A percentile compares a stretch with the other conserved stretches of the same genome.
phyloP scores from a whole-genome alignment of 2,888 invertebrate genomes.

The Ophioninae sp. region DNA sequence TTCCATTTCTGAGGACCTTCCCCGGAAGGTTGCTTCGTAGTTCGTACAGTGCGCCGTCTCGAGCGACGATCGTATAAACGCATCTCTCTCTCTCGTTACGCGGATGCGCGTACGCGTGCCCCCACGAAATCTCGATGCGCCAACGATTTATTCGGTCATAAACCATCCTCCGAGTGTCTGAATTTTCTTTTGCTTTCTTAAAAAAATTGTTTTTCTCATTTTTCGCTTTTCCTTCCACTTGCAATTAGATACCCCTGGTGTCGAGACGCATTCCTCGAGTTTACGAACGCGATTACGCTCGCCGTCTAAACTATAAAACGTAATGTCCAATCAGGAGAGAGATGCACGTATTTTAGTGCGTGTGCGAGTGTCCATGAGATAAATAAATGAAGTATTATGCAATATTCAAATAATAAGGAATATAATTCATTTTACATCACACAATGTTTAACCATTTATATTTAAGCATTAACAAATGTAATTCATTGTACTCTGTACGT shows the following conservation, averaged over 20 bases:
- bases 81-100: not conserved
- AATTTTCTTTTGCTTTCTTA: conserved; percentile 13
- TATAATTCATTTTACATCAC: not conserved
- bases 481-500: too few species aligned
- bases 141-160: conserved; percentile 48
- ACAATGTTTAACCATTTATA: too few species aligned
- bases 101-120: not conserved
- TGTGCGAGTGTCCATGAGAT: not conserved
- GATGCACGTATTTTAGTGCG: not conserved
- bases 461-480: too few species aligned
- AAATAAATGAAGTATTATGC: not conserved
- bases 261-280: conserved; percentile 6
- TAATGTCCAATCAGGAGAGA: not conserved
- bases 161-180: conserved; percentile 10
- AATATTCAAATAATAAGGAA: not conserved
- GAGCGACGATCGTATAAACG: conserved; percentile 12
- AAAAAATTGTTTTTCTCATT: not conserved
- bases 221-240: not conserved
- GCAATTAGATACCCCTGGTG: not conserved
- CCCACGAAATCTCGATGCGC: conserved; percentile 29
- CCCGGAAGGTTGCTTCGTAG: conserved; percentile 30
- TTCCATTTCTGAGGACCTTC: not conserved
- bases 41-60: not conserved
- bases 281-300: conserved; percentile 9
- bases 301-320: conserved; percentile 21